Evolutionary conservation across 2,113 vertebrate species (phyloP).

Genomic region (Larimichthys crocea): DNA sequence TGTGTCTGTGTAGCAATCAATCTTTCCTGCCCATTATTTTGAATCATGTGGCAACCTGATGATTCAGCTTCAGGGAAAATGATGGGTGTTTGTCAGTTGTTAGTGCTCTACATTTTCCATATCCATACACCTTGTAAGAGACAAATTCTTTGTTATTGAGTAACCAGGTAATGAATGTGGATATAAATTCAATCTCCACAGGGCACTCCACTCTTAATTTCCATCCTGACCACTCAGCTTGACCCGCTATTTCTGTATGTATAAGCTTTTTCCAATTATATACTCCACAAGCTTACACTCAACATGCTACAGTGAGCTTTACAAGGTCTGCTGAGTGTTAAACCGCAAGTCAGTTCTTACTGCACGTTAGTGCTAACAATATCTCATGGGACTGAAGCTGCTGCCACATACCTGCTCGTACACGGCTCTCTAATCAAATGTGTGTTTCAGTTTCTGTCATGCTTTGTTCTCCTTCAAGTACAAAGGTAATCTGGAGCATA

Average conservation of each 20-base stretch:
- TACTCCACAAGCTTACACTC: slow-evolving; percentile 8
- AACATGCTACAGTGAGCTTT: slow-evolving; percentile 17
- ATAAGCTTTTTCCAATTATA: slow-evolving; percentile 46
- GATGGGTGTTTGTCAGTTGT: slow-evolving; percentile 1
- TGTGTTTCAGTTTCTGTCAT: background rate
- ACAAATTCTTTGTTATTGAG: slow-evolving; percentile 6
- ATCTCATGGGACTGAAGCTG: slow-evolving; percentile 13
- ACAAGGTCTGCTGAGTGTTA: slow-evolving; percentile 23
- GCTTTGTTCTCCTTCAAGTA: slow-evolving; percentile 22
- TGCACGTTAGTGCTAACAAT: background rate
- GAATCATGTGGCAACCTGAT: slow-evolving; percentile 15
- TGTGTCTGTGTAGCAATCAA: background rate
- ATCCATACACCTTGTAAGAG: background rate
- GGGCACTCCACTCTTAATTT: slow-evolving; percentile 6
- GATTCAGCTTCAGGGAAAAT: slow-evolving; percentile 5
- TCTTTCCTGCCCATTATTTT: background rate
- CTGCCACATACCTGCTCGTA: slow-evolving; percentile 7
- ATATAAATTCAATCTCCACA: slow-evolving; percentile 10
- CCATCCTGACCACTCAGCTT: slow-evolving; percentile 13
- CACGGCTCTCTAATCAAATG: slow-evolving; percentile 1
- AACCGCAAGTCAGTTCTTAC: slow-evolving; percentile 25
- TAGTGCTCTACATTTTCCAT: background rate
- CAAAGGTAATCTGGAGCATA: slow-evolving; percentile 21
- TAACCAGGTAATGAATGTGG: slow-evolving; percentile 8
- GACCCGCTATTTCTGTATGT: slow-evolving; percentile 13